A percentile compares a stretch with the other conserved stretches of the same genome.
Evolutionary conservation across 1,140 invertebrate genomes (phyloP).

Genomic region (Pseudomyrmex cubaensis): DNA sequence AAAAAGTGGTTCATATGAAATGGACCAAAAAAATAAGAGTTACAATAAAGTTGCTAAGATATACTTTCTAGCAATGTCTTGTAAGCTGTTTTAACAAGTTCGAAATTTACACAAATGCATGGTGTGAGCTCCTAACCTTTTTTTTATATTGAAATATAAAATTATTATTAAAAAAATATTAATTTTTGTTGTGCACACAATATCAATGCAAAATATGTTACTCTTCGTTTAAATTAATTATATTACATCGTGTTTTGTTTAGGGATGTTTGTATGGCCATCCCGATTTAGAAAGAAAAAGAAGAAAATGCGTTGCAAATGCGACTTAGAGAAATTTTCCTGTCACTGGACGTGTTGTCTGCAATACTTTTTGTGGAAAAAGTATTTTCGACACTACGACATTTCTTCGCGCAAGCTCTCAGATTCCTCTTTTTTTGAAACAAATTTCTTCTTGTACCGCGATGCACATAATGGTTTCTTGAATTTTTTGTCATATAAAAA

Average conservation of each 20-base stretch:
- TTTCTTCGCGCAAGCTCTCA: slow-evolving; percentile 12
- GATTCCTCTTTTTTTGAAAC: slow-evolving; percentile 29
- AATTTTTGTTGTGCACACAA: slow-evolving; percentile 13
- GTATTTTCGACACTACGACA: slow-evolving; percentile 19
- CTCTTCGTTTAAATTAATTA: slow-evolving; percentile 31
- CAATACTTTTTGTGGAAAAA: slow-evolving; percentile 14
- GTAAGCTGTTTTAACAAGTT: slow-evolving; percentile 35
- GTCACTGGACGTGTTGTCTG: neutral
- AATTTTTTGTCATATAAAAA: slow-evolving; percentile 15
- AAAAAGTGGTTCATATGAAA: slow-evolving; percentile 43
- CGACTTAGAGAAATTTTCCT: slow-evolving; percentile 24
- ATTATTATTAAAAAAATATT: slow-evolving; percentile 34
- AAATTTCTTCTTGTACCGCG: slow-evolving; percentile 59
- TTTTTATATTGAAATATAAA: slow-evolving; percentile 39
- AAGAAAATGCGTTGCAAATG: slow-evolving; percentile 33
- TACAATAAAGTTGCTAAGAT: slow-evolving; percentile 46
- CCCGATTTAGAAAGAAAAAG: slow-evolving; percentile 33
- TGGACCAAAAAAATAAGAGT: slow-evolving; percentile 26
- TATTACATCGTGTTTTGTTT: slow-evolving; percentile 24
- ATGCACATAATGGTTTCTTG: slow-evolving; percentile 52
- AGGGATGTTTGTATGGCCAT: slow-evolving; percentile 42
- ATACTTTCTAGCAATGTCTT: slow-evolving; percentile 38
- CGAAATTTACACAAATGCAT: slow-evolving; percentile 23
- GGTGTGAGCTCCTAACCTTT: slow-evolving; percentile 14
- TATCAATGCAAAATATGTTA: slow-evolving; percentile 19